These are phyloP conservation scores for Ctenodactylus gundi DNA, from an alignment of 2,113 vertebrate genomes.

Conservation along the genomic window DNA sequence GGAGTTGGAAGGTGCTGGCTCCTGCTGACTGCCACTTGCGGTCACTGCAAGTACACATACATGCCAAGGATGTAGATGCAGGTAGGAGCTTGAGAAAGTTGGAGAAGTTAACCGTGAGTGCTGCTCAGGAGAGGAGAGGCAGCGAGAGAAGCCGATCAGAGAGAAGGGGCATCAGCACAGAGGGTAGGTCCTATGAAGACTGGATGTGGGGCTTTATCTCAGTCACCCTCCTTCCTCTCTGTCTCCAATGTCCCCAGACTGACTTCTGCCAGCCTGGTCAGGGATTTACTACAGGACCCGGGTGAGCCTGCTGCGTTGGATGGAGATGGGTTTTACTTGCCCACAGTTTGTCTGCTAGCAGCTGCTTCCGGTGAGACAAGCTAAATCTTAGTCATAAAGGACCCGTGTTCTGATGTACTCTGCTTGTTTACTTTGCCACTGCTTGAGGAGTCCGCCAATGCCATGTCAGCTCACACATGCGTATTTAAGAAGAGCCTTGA, in stretches of 20 bases:
- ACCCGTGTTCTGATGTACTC: neutral
- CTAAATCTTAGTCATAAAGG: conserved; percentile 6
- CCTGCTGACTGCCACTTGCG: neutral
- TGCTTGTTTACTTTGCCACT: conserved; percentile 21
- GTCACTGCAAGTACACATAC: conserved; percentile 12
- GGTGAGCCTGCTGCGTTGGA: conserved; percentile 55
- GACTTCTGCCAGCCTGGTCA: neutral
- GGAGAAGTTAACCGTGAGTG: conserved; percentile 1
- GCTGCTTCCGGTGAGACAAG: neutral
- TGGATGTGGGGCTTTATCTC: neutral
- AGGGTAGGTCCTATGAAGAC: neutral
- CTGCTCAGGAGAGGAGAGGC: neutral
- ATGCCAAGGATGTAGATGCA: neutral
- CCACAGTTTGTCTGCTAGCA: neutral
- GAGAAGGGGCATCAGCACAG: conserved; percentile 1
- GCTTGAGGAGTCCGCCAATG: conserved; percentile 9
- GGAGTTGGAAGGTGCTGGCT: conserved; percentile 1
- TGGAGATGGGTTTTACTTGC: neutral
- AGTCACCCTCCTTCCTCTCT: neutral
- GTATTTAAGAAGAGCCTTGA: conserved; percentile 30
- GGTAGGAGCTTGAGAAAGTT: neutral
- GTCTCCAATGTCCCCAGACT: neutral
- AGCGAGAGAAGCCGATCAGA: conserved; percentile 54
- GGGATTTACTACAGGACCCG: conserved; percentile 11
- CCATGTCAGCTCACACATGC: conserved; percentile 39